phyloP scores from a whole-genome alignment of 2,888 invertebrate species.

The Adineta ricciae region DNA sequence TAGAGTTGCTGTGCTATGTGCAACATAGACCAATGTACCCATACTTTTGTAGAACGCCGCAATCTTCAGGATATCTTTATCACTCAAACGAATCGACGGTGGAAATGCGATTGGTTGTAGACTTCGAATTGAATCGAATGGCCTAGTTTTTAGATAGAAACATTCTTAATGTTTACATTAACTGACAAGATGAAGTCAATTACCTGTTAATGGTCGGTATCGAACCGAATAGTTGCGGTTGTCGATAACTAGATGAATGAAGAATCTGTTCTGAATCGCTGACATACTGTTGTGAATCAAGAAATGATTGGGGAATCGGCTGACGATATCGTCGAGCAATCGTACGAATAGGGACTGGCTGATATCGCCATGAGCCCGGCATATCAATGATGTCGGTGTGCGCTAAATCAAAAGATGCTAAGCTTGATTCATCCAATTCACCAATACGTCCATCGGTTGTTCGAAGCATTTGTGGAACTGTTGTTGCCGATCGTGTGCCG shows the following conservation, averaged over 20 bases:
- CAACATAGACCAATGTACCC: constrained; percentile 8
- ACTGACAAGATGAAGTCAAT: not conserved
- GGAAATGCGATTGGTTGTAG: not conserved
- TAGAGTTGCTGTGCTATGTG: not conserved
- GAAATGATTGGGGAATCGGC: not conserved
- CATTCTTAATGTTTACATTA: not conserved
- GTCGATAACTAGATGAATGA: not conserved
- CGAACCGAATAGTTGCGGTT: not conserved
- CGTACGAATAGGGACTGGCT: not conserved
- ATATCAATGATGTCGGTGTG: not conserved
- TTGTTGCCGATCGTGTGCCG: not conserved
- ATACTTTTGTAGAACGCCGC: constrained; percentile 16
- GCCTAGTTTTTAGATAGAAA: not conserved
- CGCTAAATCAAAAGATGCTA: not conserved
- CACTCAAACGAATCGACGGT: not conserved
- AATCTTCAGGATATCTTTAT: not conserved
- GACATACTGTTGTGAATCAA: not conserved
- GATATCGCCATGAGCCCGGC: constrained; percentile 11
- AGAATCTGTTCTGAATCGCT: constrained; percentile 2
- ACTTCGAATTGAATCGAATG: not conserved
- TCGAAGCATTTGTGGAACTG: not conserved
- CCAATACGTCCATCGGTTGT: not conserved
- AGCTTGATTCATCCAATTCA: not conserved
- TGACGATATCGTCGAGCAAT: not conserved
- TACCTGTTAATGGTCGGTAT: constrained; percentile 7